Base-by-base conservation (phyloP, 2,888 invertebrate species). In the Crocallis elinguaria region DNA sequence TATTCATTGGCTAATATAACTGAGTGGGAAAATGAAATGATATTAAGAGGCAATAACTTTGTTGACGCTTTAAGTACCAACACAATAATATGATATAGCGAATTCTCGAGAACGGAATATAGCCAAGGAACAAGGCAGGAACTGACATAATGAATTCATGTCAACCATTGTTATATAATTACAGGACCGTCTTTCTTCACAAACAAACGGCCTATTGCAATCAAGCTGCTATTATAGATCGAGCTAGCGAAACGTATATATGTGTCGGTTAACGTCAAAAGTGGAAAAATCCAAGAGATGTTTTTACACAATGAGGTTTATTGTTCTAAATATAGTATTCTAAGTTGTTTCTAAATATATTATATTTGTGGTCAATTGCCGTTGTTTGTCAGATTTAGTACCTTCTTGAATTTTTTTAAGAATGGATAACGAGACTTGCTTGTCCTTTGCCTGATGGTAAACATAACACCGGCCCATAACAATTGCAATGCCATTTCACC, bases 1-100 rank as follows among this genome's bases (percentile, higher is more conserved):
- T 72, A 71, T 73, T 62, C 63, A 64, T 66, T 62, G 62, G 58
- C 36, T 49, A 56, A 54, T 55, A 60, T 57, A 48, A 35, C 25
- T 14, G 19, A 36, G 23, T 46, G 50, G 45, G 54, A 45, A 59
- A 60, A 60, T 58, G 54, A 57, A 55, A 62, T 54, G 44, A 58
- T 62, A 66, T 61, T 60, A 63, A 49, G 59, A 54, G 58, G 51
- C 36, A 67, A 60, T 54, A 60, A 57, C 49, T 51, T 52, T 39
- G 43, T 48, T n/a, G 42, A 23, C 42, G 33, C 32, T 21, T 42
- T 38, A 32, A 48, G 46, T 45, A 21, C 12, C 11, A 21, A 14
- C 12, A 36, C 25, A 36, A 45, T 11, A 41, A 21, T 41, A 21
- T 30, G 36, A 29, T 27, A 44, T 19, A 29, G 17, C 29, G 11